Evolutionary conservation across 1,140 invertebrate species (phyloP), one percentile per base, ranked within the genome.

Genomic region (Macrobrachium rosenbergii): DNA sequence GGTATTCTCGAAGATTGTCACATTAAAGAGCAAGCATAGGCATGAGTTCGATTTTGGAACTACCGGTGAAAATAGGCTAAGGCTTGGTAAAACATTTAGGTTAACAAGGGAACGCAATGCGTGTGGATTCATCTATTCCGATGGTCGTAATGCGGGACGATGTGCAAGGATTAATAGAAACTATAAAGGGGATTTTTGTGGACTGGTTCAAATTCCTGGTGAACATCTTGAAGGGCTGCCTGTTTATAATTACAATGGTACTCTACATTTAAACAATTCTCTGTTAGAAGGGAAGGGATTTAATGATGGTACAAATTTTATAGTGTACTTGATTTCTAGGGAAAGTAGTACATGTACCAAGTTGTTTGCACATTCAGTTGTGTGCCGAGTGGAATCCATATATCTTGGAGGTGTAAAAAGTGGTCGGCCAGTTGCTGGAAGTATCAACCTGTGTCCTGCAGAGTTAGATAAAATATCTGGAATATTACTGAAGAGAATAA

Each of bases 281-380:
- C 10, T 76, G 23, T 67, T 58, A 5, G 21, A 77, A 52, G 78
- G 78, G 37, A 23, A 75, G 21, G 85, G 78, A 6, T 75, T 87
- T 58, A 52, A 14, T 21, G 69, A 87, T 58, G 85, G 85, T n/a
- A 87, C 85, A 63, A 87, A 87, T 28, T 82, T 81, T 62, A 19
- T 87, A 8, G 16, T 87, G 0, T 87, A 82, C 19, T 8, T 87
- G 0, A 87, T 43, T 10, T 73, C 67, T 19, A 67, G 67, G 23
- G 28, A 43, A 5, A 81, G 67, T 23, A 45, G 11, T 7, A 45
- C 75, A 14, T 87, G 85, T 58, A 2, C 14, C 11, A 16, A 73
- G 21, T 76, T 69, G 3, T 23, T 75, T 19, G 85, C 85, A 5
- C 59, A 81, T 37, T 63, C 85, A 12, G 14, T 23, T 2, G 60